Percentiles rank a stretch among this genome's conserved stretches.
phyloP scores from a whole-genome alignment of 2,888 invertebrate species.

The Drosophila multiciliata region DNA sequence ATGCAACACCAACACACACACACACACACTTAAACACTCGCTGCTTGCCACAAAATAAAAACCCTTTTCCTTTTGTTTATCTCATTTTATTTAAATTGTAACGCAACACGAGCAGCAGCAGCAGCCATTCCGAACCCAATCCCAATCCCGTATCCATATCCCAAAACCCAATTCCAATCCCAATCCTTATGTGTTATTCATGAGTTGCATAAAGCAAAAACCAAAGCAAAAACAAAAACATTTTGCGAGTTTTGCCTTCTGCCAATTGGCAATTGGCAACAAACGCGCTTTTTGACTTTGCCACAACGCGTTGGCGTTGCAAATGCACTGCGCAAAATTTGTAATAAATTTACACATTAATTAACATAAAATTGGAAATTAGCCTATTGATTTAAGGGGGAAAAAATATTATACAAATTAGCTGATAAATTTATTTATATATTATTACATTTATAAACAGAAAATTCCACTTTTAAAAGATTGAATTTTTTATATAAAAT shows the following conservation, averaged over 20 bases:
- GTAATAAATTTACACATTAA: neutral
- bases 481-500: neutral
- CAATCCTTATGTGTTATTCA: conserved; percentile 71
- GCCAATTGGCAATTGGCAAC: conserved; percentile 73
- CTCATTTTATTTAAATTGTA: conserved; percentile 72
- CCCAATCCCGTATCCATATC: conserved; percentile 12
- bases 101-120: conserved; percentile 31
- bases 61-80: conserved; percentile 58
- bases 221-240: conserved; percentile 23
- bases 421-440: neutral
- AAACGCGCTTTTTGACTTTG: conserved; percentile 25
- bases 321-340: conserved; percentile 1
- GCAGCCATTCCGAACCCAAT: conserved; percentile 1
- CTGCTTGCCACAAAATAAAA: conserved; percentile 13
- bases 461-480: neutral
- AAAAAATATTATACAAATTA: neutral
- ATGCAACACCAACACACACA: neutral
- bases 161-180: conserved; percentile 30
- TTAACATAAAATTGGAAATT: neutral
- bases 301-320: conserved; percentile 54
- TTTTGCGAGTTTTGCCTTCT: conserved; percentile 43
- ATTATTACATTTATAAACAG: neutral
- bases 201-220: conserved; percentile 47
- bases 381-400: neutral
- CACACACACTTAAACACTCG: neutral